Conservation (phyloP, 2,888 invertebrate species). For the Sphaeridia pumilis region DNA sequence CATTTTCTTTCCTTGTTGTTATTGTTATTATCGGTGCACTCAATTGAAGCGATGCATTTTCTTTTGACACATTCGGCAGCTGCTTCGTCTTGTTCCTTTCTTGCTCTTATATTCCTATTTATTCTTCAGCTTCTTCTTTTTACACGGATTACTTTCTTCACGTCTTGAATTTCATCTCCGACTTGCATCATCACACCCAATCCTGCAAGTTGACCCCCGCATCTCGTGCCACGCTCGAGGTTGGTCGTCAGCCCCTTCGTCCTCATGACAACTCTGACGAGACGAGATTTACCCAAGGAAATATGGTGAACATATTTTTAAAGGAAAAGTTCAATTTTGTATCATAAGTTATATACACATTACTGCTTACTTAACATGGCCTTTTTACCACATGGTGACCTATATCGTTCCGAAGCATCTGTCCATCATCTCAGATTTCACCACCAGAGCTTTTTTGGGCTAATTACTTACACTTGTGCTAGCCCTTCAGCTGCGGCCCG, state of each 20-base stretch:
- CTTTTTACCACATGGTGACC: no score
- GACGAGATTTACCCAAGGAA: background rate
- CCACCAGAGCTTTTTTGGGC: no score
- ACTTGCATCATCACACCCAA: background rate
- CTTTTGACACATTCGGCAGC: background rate
- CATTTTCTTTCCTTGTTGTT: background rate
- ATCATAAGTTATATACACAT: no score
- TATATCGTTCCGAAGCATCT: no score
- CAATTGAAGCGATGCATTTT: background rate
- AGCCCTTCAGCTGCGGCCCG: no score
- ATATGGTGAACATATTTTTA: no score
- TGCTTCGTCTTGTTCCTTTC: background rate
- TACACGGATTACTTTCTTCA: background rate
- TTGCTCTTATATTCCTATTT: background rate
- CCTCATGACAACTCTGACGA: background rate
- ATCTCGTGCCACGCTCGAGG: background rate
- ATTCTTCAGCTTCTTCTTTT: background rate
- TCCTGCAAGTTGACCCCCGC: background rate
- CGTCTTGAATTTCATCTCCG: background rate
- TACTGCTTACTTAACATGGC: no score
- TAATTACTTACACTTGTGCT: no score
- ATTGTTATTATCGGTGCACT: background rate
- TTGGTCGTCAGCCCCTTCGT: background rate
- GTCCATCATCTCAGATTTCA: no score
- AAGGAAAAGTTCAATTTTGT: no score